Conservation (phyloP, 2,888 invertebrate species). For the Monochamus alternatus region DNA sequence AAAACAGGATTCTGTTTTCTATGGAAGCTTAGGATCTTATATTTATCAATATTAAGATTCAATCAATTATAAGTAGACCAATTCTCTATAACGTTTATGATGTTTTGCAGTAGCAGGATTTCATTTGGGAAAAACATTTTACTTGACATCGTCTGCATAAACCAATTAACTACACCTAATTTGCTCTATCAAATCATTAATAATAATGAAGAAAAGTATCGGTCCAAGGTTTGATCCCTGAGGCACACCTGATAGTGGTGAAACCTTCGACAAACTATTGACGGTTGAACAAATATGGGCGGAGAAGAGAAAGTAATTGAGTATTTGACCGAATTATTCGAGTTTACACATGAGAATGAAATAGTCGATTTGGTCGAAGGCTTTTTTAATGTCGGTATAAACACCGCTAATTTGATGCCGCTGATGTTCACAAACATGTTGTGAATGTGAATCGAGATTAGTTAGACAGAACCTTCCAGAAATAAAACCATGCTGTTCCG, state of each 20-base stretch:
- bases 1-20: too few relatives aligned
- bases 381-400: neutral
- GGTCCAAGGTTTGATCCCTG: neutral
- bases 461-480: too few relatives aligned
- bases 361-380: neutral
- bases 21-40: neutral
- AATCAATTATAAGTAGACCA: slow-evolving; percentile 43
- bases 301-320: too few relatives aligned
- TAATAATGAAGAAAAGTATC: neutral
- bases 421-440: neutral
- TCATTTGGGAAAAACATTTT: too few relatives aligned
- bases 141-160: too few relatives aligned
- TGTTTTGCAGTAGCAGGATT: too few relatives aligned
- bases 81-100: too few relatives aligned
- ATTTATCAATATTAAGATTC: neutral
- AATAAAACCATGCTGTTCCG: neutral
- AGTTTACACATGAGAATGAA: neutral
- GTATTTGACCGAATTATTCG: too few relatives aligned
- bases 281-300: neutral
- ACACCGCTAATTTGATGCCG: neutral
- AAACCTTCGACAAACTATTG: too few relatives aligned
- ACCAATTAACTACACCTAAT: neutral
- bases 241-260: too few relatives aligned
- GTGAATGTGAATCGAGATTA: neutral
- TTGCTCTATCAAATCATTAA: neutral